Evolutionary conservation across 2,113 vertebrate species (phyloP).

Genomic region (Electrona antarctica): DNA sequence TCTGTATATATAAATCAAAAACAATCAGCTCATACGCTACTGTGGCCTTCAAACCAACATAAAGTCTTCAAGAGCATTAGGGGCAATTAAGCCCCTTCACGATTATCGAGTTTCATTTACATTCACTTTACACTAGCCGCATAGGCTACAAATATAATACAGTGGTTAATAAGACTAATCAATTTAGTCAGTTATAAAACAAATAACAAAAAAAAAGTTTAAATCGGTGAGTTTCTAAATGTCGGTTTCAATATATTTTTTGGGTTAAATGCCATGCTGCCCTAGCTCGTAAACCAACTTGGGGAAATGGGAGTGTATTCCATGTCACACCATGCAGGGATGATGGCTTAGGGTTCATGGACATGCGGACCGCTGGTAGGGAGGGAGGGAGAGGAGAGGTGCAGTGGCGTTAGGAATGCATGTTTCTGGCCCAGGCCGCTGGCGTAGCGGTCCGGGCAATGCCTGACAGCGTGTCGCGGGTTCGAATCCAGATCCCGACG

Average conservation of each 20-base stretch:
- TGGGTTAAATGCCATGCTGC: too few relatives aligned
- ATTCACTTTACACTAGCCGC: too few relatives aligned
- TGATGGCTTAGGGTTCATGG: background rate
- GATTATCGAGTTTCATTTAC: background rate
- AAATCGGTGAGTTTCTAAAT: too few relatives aligned
- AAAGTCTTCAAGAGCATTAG: background rate
- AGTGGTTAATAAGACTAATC: too few relatives aligned
- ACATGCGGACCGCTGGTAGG: conserved; percentile 2
- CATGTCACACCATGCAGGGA: background rate
- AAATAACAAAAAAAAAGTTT: too few relatives aligned
- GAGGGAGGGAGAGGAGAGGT: conserved; percentile 6
- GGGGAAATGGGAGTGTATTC: background rate
- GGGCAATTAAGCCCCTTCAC: background rate
- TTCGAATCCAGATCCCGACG: too few relatives aligned
- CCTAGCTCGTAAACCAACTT: background rate
- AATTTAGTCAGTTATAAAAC: too few relatives aligned
- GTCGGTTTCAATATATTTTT: too few relatives aligned
- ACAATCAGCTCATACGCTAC: background rate
- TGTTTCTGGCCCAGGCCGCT: conserved; percentile 3
- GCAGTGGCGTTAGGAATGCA: conserved; percentile 21
- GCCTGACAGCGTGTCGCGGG: too few relatives aligned
- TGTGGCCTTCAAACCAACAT: background rate
- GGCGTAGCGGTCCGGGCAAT: background rate
- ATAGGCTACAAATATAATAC: too few relatives aligned
- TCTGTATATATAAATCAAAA: background rate